Percentiles rank a stretch among this genome's conserved stretches.
Conservation (phyloP, 2,797 vertebrate genomes). For the Tinamus major region DNA sequence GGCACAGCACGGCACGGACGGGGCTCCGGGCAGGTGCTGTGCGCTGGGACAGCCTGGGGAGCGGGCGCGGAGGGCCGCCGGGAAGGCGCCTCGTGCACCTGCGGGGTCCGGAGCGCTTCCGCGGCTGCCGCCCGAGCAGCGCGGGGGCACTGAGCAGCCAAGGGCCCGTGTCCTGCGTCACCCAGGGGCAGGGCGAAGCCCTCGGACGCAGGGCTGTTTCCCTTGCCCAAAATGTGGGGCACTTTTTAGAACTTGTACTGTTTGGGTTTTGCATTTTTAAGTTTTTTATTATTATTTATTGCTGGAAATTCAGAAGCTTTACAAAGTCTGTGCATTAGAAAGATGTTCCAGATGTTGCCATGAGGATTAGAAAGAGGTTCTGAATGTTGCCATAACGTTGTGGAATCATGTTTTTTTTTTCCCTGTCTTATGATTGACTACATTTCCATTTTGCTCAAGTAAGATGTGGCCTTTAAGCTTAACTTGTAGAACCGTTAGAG, state of each 20-base stretch:
- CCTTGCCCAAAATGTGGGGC: not conserved
- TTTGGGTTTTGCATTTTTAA: fast-evolving
- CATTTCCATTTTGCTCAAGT: not conserved
- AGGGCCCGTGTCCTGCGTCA: too few species aligned
- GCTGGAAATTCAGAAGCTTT: not conserved
- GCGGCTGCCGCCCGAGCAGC: too few species aligned
- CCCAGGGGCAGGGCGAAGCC: too few species aligned
- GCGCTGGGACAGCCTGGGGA: not conserved
- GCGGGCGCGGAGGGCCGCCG: too few species aligned
- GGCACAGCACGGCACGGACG: too few species aligned
- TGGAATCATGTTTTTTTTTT: fast-evolving
- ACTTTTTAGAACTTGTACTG: fast-evolving
- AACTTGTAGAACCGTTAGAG: not conserved
- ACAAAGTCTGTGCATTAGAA: fast-evolving
- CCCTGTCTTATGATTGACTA: not conserved
- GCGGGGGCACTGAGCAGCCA: too few species aligned
- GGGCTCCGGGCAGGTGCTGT: too few species aligned
- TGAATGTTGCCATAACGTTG: fast-evolving
- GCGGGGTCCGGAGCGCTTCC: too few species aligned
- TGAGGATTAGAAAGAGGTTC: not conserved
- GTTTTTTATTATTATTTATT: not conserved
- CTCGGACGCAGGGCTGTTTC: fast-evolving
- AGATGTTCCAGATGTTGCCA: fast-evolving
- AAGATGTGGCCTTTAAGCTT: not conserved
- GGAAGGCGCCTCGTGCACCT: too few species aligned